Conservation (phyloP, 2,113 vertebrate species). For the Gallinago undulata region DNA sequence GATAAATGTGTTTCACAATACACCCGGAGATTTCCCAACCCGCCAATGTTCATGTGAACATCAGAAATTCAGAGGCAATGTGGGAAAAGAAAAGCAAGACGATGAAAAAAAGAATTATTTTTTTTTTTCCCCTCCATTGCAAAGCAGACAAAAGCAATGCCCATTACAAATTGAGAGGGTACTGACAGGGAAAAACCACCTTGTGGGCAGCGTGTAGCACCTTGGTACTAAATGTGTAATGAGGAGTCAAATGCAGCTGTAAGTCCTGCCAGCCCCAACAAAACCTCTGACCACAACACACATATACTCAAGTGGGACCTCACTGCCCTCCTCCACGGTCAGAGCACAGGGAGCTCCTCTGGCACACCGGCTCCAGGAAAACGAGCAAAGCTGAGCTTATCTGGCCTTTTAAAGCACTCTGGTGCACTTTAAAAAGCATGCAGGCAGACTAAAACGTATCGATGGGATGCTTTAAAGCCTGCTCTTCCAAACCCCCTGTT, state of each 20-base stretch:
- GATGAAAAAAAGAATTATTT: background rate
- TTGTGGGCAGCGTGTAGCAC: accelerated
- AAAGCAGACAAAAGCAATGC: background rate
- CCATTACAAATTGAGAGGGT: background rate
- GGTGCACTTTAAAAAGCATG: background rate
- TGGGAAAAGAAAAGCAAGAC: background rate
- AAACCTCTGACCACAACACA: background rate
- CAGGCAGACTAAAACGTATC: background rate
- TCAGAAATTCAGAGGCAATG: background rate
- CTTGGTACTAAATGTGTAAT: accelerated
- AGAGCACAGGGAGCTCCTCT: background rate
- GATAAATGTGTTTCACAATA: background rate
- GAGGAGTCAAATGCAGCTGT: background rate
- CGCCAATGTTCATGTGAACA: background rate
- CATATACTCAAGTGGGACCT: background rate
- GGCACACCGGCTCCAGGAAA: background rate
- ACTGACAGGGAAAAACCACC: background rate
- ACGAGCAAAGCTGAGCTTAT: background rate
- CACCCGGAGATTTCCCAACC: background rate
- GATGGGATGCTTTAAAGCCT: background rate
- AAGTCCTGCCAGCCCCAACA: accelerated
- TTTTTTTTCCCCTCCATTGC: background rate
- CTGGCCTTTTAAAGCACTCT: background rate
- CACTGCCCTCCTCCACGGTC: background rate
- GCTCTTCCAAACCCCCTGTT: background rate